A percentile compares a stretch with the other conserved stretches of the same genome.
Conservation (phyloP, 1,140 invertebrate genomes). For the Acromyrmex charruanus region DNA sequence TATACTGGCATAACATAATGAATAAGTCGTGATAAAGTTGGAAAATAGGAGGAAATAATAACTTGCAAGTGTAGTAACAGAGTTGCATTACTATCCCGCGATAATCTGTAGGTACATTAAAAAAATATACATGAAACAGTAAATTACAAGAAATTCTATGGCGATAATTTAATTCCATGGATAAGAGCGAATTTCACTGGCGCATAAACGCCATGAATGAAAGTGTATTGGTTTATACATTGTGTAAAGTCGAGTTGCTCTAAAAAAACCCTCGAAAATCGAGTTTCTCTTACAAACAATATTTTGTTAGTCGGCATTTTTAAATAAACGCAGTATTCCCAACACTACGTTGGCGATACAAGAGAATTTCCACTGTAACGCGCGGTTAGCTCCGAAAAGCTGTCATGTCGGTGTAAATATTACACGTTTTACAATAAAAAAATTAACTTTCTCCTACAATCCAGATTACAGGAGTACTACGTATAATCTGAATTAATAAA, state of each 20-base stretch:
- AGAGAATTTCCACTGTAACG: constrained; percentile 14
- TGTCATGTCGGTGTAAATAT: constrained; percentile 31
- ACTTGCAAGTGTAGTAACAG: neutral
- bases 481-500: neutral
- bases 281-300: constrained; percentile 52
- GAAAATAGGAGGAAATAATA: neutral
- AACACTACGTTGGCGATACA: constrained; percentile 4
- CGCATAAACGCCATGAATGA: neutral
- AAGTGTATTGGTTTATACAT: constrained; percentile 16
- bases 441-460: neutral
- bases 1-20: no score
- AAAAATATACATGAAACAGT: neutral
- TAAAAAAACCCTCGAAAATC: constrained; percentile 16
- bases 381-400: constrained; percentile 24
- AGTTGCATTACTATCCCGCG: neutral
- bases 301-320: constrained; percentile 41
- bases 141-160: constrained; percentile 20
- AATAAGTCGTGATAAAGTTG: neutral
- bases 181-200: constrained; percentile 14
- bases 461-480: neutral
- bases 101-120: constrained; percentile 3
- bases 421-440: constrained; percentile 6
- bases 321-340: constrained; percentile 9
- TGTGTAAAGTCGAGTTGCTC: neutral
- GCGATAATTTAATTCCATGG: constrained; percentile 24